Conservation (phyloP, 2,888 invertebrate genomes). For the Agriotes lineatus region DNA sequence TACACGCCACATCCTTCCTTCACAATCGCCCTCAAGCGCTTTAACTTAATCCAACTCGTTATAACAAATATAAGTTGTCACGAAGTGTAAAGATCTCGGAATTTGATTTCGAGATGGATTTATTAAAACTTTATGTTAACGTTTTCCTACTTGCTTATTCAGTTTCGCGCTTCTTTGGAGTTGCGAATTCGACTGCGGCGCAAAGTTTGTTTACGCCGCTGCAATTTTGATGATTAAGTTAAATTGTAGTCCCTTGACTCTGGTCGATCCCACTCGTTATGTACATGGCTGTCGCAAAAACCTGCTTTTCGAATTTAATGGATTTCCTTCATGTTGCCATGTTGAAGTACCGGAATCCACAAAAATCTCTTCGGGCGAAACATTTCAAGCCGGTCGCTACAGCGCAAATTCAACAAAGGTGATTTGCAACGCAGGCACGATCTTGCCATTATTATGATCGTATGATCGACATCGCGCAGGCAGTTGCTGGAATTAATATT, state of each 20-base stretch:
- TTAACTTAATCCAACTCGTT: slow-evolving; percentile 30
- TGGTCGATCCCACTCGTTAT: background rate
- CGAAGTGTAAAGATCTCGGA: slow-evolving; percentile 33
- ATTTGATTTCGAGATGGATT: slow-evolving; percentile 33
- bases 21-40: slow-evolving; percentile 25
- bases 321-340: background rate
- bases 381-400: too few relatives aligned
- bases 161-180: slow-evolving; percentile 12
- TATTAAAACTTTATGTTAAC: slow-evolving; percentile 35
- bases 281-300: background rate
- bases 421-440: slow-evolving; percentile 28
- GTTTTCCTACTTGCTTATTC: slow-evolving; percentile 27
- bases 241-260: slow-evolving; percentile 14
- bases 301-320: background rate
- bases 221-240: slow-evolving; percentile 15
- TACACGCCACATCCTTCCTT: slow-evolving; percentile 13
- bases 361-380: too few relatives aligned
- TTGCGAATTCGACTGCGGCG: slow-evolving; percentile 6
- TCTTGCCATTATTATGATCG: slow-evolving; percentile 29
- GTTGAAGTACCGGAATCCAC: background rate
- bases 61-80: slow-evolving; percentile 37
- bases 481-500: slow-evolving; percentile 32
- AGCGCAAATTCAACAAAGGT: slow-evolving; percentile 12
- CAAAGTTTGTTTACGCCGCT: slow-evolving; percentile 11
- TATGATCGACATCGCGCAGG: slow-evolving; percentile 26